A percentile compares a stretch with the other conserved stretches of the same genome.
These are phyloP conservation scores for Astropecten irregularis DNA, from an alignment of 53 echinoderm and acorn worm species.

Conservation along the genomic window DNA sequence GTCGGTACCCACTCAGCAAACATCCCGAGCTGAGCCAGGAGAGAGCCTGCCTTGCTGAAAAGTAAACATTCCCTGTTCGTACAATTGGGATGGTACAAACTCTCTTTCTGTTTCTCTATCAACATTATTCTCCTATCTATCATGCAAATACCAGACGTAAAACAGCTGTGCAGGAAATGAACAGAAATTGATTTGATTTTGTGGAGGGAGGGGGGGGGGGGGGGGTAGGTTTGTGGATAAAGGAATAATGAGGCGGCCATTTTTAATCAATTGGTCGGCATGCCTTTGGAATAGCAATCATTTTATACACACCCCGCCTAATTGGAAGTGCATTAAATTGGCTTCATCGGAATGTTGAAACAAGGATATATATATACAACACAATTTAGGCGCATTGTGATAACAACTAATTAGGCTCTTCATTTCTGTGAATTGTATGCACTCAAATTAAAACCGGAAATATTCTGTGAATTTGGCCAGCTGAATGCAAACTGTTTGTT, in stretches of 20 bases:
- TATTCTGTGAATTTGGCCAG: too few relatives aligned
- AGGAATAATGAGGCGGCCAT: too few relatives aligned
- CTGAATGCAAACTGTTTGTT: too few relatives aligned
- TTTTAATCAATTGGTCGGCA: neutral
- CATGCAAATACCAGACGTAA: conserved; percentile 19
- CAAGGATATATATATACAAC: neutral
- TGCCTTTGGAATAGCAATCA: neutral
- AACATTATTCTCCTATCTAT: neutral
- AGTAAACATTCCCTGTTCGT: neutral
- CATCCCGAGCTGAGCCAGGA: too few relatives aligned
- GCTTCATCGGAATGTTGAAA: neutral
- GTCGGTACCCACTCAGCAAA: neutral
- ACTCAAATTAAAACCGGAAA: too few relatives aligned
- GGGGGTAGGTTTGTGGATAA: too few relatives aligned
- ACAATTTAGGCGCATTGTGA: too few relatives aligned
- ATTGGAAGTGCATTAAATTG: neutral
- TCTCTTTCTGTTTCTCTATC: neutral
- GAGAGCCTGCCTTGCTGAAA: too few relatives aligned
- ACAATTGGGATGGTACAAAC: too few relatives aligned
- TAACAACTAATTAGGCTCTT: too few relatives aligned
- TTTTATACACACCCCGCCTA: neutral
- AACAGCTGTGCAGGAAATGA: conserved; percentile 14
- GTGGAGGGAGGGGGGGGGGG: too few relatives aligned
- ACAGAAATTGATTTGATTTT: conserved; percentile 7
- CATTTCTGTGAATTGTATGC: too few relatives aligned